Conservation (phyloP, 2,113 vertebrate genomes). For the Oxyruncus cristatus region DNA sequence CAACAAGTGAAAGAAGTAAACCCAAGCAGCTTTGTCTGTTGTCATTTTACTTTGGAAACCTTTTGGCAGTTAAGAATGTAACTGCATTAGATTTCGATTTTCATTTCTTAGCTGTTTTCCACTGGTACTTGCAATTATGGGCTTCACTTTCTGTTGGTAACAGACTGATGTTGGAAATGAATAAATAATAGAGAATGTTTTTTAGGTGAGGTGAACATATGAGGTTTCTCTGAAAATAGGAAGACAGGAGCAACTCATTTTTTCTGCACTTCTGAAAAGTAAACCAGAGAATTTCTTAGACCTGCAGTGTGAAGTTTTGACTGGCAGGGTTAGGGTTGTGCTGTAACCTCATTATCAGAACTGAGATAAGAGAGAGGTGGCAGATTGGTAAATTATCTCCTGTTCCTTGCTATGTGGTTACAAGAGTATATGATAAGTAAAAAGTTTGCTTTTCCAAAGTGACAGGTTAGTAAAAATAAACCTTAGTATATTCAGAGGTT, state of each 20-base stretch:
- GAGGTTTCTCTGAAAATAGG: conserved; percentile 34
- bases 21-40: not conserved
- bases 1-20: not conserved
- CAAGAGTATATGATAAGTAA: not conserved
- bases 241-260: not conserved
- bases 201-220: not conserved
- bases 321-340: not conserved
- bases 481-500: not conserved
- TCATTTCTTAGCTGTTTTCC: not conserved
- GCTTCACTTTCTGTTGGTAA: not conserved
- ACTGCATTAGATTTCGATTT: not conserved
- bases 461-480: not conserved
- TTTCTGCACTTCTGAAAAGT: not conserved
- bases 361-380: not conserved
- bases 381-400: not conserved
- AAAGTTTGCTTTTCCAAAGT: not conserved
- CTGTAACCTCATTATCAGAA: not conserved
- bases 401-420: not conserved
- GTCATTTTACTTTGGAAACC: not conserved
- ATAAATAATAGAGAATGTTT: not conserved
- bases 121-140: not conserved
- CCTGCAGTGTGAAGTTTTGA: not conserved
- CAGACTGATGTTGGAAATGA: not conserved
- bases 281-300: conserved; percentile 24
- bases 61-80: not conserved